Percentiles rank a stretch among this genome's conserved stretches.
phyloP scores from a whole-genome alignment of 2,888 invertebrate genomes.

The Athalia circularis region DNA sequence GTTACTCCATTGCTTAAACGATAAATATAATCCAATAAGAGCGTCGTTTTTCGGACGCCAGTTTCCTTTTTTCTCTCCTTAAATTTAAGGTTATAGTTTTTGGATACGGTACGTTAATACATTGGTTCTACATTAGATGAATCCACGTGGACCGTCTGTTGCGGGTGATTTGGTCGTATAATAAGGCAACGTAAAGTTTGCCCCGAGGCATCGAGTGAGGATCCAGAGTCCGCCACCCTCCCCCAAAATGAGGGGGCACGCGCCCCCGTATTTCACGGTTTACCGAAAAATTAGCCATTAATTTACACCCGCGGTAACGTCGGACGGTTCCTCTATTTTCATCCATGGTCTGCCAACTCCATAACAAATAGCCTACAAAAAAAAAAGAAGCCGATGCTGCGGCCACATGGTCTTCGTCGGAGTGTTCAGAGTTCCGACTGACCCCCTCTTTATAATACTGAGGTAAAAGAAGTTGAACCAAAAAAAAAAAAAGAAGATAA shows the following conservation, averaged over 20 bases:
- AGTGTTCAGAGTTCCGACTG: not conserved
- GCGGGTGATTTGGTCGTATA: conserved; percentile 52
- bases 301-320: conserved; percentile 59
- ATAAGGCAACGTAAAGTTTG: conserved; percentile 12
- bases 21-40: too few species aligned
- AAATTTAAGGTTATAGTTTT: conserved; percentile 47
- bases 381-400: too few species aligned
- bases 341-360: conserved; percentile 38
- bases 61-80: too few species aligned
- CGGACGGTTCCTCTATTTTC: conserved; percentile 34
- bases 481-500: too few species aligned
- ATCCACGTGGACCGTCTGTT: conserved; percentile 67
- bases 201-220: too few species aligned
- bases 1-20: too few species aligned
- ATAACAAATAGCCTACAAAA: conserved; percentile 41
- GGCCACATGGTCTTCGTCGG: conserved; percentile 14
- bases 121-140: conserved; percentile 61
- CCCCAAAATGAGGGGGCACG: conserved; percentile 50
- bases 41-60: too few species aligned
- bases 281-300: conserved; percentile 68
- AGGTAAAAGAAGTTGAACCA: too few species aligned
- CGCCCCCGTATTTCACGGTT: conserved; percentile 68
- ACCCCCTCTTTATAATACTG: not conserved
- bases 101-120: conserved; percentile 60
- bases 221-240: not conserved